Percentiles rank a stretch among this genome's conserved stretches.
phyloP scores from a whole-genome alignment of 1,140 invertebrate genomes.

The Brachionus plicatilis region DNA sequence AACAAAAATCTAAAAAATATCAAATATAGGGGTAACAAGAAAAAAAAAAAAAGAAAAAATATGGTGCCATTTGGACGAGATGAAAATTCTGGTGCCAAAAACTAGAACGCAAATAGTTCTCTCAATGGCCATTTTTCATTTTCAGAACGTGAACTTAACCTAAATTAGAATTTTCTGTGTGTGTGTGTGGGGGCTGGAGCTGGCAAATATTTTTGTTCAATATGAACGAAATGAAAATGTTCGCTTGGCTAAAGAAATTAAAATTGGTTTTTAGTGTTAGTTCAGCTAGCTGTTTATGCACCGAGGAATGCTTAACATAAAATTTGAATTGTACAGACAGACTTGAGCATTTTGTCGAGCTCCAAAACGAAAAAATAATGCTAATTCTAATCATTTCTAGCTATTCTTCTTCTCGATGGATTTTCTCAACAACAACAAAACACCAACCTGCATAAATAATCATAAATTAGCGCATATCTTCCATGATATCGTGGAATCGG shows the following conservation, averaged over 20 bases:
- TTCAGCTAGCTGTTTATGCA: conserved; percentile 38
- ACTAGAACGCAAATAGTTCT: not conserved
- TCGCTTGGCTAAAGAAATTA: conserved; percentile 36
- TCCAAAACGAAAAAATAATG: not conserved
- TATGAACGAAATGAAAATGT: not conserved
- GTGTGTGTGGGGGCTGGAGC: not conserved
- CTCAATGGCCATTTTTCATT: not conserved
- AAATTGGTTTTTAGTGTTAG: conserved; percentile 17
- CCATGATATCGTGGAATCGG: conserved; percentile 29
- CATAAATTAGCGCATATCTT: conserved; percentile 22
- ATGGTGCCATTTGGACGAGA: not conserved
- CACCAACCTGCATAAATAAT: conserved; percentile 14
- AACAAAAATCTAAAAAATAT: not conserved
- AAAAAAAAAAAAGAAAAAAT: not conserved
- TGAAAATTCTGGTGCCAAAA: conserved; percentile 23
- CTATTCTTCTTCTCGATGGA: not conserved
- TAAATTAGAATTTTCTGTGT: not conserved
- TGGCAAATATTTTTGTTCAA: not conserved
- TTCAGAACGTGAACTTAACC: conserved; percentile 37
- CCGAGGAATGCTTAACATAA: conserved; percentile 34
- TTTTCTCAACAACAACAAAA: not conserved
- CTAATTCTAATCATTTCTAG: conserved; percentile 26
- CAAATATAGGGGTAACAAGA: too few species aligned
- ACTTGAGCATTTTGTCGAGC: not conserved
- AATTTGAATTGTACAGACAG: conserved; percentile 26